Evolutionary conservation across 2,888 invertebrate genomes (phyloP).

Genomic region (Aleiodes leptofemur): DNA sequence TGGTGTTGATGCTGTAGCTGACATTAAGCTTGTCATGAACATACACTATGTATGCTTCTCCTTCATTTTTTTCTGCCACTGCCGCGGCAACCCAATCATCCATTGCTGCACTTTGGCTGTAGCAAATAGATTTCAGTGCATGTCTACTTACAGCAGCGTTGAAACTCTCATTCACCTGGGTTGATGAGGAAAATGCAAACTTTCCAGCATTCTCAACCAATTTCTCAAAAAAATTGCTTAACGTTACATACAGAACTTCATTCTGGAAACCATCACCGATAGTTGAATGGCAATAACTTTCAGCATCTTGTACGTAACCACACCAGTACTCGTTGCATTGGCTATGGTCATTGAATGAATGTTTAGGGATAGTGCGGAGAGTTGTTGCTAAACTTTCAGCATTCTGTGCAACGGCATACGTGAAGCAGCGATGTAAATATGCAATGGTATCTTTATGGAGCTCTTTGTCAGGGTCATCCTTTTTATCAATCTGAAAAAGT

Average conservation of each 20-base stretch:
- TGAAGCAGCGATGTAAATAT: slow-evolving; percentile 51
- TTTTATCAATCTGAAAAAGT: slow-evolving; percentile 51
- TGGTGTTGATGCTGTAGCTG: neutral
- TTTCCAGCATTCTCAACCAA: slow-evolving; percentile 47
- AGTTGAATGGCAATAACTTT: slow-evolving; percentile 44
- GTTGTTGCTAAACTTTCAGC: slow-evolving; percentile 37
- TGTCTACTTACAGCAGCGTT: slow-evolving; percentile 38
- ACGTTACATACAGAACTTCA: slow-evolving; percentile 40
- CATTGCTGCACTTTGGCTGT: slow-evolving; percentile 10
- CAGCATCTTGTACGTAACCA: slow-evolving; percentile 32
- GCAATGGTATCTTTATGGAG: slow-evolving; percentile 46
- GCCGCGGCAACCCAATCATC: slow-evolving; percentile 34
- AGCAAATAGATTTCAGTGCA: slow-evolving; percentile 31
- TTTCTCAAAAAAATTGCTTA: slow-evolving; percentile 46
- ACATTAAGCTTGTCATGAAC: neutral
- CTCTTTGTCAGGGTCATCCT: slow-evolving; percentile 49
- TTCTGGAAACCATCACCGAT: slow-evolving; percentile 45
- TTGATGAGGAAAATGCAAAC: slow-evolving; percentile 47
- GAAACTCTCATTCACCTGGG: slow-evolving; percentile 39
- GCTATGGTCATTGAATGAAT: slow-evolving; percentile 46
- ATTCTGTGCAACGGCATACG: slow-evolving; percentile 48
- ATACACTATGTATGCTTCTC: slow-evolving; percentile 15
- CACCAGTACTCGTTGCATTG: slow-evolving; percentile 47
- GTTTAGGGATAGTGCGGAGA: slow-evolving; percentile 47
- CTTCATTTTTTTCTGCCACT: slow-evolving; percentile 32